phyloP scores from a whole-genome alignment of 2,113 vertebrate species.

The Sorex fumeus region DNA sequence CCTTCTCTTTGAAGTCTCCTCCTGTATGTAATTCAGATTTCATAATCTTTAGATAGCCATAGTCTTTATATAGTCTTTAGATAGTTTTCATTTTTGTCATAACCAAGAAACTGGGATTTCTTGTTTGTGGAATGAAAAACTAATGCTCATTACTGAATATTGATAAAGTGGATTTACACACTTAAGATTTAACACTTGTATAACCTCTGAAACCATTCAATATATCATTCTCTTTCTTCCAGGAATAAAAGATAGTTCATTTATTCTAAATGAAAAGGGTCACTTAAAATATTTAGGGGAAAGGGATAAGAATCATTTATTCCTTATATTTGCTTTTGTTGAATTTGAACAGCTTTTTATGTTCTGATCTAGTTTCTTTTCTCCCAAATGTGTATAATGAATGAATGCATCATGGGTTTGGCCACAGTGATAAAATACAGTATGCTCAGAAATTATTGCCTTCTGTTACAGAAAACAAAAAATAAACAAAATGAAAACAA shows the following conservation, averaged over 20 bases:
- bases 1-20: not conserved
- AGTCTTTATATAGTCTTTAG: not conserved
- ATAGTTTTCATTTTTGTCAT: not conserved
- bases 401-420: conserved; percentile 4
- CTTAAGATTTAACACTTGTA: not conserved
- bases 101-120: not conserved
- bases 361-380: not conserved
- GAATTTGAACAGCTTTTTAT: not conserved
- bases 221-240: not conserved
- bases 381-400: not conserved
- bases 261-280: not conserved
- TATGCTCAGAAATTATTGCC: conserved; percentile 29
- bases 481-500: conserved; percentile 32
- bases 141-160: not conserved
- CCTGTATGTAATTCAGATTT: not conserved
- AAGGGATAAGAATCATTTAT: not conserved
- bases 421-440: not conserved
- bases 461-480: conserved; percentile 17
- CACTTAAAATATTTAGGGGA: not conserved
- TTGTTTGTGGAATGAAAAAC: conserved; percentile 27
- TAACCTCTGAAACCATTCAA: conserved; percentile 15
- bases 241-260: not conserved
- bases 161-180: conserved; percentile 3
- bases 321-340: not conserved
- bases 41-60: not conserved